These are phyloP conservation scores for Aurelia aurita DNA, from an alignment of 30 jellyfish, hydroid and myxozoan species.

Conservation along the genomic window DNA sequence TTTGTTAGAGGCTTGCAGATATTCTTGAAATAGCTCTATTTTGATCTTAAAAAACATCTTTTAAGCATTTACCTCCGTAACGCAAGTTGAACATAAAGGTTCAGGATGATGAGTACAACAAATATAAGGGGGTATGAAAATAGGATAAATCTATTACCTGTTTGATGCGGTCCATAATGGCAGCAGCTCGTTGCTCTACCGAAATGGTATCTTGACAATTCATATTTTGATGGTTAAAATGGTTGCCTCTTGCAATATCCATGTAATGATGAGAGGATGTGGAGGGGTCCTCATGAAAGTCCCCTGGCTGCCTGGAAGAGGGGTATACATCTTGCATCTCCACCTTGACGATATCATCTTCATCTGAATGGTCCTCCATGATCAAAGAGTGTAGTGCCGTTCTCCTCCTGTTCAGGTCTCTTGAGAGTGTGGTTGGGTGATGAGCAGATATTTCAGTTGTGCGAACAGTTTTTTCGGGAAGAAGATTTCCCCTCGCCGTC, in stretches of 20 bases:
- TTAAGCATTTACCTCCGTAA: no score
- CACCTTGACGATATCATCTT: conserved; percentile 70
- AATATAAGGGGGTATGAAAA: background rate
- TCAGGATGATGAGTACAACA: no score
- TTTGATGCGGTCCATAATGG: conserved; percentile 80
- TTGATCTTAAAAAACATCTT: no score
- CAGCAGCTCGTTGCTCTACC: conserved; percentile 80
- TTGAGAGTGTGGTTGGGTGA: no score
- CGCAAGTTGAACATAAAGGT: no score
- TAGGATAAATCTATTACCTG: conserved; percentile 38
- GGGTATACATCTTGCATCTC: conserved; percentile 82
- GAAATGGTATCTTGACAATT: conserved; percentile 60
- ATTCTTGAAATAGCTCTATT: no score
- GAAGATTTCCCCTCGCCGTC: conserved; percentile 17
- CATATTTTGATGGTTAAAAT: conserved; percentile 47
- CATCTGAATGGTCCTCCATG: conserved; percentile 60
- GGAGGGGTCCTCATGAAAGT: conserved; percentile 7
- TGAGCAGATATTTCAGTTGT: background rate
- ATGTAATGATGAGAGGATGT: conserved; percentile 22
- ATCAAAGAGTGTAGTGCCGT: background rate
- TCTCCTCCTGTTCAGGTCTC: no score
- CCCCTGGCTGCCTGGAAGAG: conserved; percentile 57
- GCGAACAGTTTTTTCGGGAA: conserved; percentile 1
- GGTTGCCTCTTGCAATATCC: conserved; percentile 52
- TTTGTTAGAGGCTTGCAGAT: no score